phyloP scores from a whole-genome alignment of 92 coral and sea anemone genomes.

The Siderastrea radians region DNA sequence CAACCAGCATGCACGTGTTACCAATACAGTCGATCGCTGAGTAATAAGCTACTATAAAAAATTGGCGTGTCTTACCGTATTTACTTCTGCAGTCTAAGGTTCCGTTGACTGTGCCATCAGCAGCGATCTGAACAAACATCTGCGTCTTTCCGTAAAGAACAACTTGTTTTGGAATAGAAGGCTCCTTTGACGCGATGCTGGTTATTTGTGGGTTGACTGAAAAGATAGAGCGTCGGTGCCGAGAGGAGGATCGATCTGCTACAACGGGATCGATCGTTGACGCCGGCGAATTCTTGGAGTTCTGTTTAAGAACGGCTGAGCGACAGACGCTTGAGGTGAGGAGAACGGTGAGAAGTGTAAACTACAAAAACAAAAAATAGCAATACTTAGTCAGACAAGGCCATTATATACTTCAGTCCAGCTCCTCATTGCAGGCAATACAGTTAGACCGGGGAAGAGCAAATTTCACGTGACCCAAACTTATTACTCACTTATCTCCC shows the following conservation, averaged over 20 bases:
- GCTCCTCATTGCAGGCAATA: too few species aligned
- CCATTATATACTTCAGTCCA: too few species aligned
- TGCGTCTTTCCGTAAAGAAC: slow-evolving; percentile 43
- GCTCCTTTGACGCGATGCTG: neutral
- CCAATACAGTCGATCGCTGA: too few species aligned
- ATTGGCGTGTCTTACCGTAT: slow-evolving; percentile 28
- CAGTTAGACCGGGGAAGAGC: too few species aligned
- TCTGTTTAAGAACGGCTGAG: slow-evolving; percentile 17
- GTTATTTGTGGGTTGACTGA: slow-evolving; percentile 11
- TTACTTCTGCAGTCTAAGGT: slow-evolving; percentile 32
- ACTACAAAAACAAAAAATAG: neutral
- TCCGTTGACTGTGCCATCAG: slow-evolving; percentile 55
- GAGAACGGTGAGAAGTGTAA: neutral
- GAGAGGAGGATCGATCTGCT: neutral
- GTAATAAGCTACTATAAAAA: neutral
- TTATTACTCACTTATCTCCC: too few species aligned
- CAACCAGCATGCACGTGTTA: too few species aligned
- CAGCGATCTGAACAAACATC: slow-evolving; percentile 46
- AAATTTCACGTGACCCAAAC: too few species aligned
- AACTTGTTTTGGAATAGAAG: slow-evolving; percentile 7
- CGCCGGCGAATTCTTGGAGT: neutral
- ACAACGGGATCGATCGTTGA: slow-evolving; percentile 18
- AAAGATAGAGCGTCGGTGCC: slow-evolving; percentile 4
- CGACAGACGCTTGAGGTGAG: slow-evolving; percentile 6
- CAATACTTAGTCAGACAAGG: neutral